Evolutionary conservation across 2,113 vertebrate species (phyloP).

Genomic region (Eulemur macaco): DNA sequence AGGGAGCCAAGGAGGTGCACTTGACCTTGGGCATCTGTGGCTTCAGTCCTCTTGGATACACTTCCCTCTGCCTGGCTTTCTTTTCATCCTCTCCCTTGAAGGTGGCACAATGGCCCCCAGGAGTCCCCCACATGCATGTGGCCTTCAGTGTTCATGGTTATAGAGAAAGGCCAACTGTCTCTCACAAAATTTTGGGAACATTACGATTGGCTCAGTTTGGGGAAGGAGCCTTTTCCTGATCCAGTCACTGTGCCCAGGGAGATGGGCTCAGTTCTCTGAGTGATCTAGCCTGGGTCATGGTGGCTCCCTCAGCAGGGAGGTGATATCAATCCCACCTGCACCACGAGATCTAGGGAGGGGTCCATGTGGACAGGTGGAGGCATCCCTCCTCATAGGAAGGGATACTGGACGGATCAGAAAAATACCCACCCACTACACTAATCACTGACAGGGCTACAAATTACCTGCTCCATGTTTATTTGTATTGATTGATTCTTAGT

Average conservation of each 20-base stretch:
- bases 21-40: not conserved
- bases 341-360: not conserved
- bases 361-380: not conserved
- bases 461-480: not conserved
- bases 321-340: fast-evolving
- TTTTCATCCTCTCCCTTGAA: not conserved
- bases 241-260: not conserved
- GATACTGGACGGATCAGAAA: not conserved
- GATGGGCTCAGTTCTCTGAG: not conserved
- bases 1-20: not conserved
- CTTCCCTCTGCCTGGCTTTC: not conserved
- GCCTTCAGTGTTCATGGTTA: not conserved
- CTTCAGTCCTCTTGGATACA: not conserved
- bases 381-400: not conserved
- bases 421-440: not conserved
- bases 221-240: not conserved
- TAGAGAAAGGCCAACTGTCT: not conserved
- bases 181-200: not conserved
- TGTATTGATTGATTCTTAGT: not conserved
- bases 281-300: not conserved
- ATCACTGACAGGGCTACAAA: not conserved
- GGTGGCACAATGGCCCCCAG: no score
- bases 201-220: not conserved
- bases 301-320: not conserved
- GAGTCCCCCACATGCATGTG: not conserved